Base-by-base conservation (phyloP, 2,797 vertebrate species). In the Chloroceryle inda region DNA sequence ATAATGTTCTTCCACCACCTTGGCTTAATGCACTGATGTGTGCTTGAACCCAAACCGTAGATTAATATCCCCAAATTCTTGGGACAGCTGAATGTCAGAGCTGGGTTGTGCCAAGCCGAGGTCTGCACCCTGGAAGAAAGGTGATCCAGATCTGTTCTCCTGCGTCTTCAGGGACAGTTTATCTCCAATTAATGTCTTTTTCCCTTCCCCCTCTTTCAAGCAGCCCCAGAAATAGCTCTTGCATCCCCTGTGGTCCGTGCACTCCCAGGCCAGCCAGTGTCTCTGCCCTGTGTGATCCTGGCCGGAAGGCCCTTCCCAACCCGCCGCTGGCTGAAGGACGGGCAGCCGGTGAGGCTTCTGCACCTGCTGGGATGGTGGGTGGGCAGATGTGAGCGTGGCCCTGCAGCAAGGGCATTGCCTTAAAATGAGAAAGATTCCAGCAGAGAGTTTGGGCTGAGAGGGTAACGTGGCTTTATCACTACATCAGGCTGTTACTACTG, bases 241-340 rank as follows among this genome's bases (percentile, higher is more conserved):
- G 94, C 98, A 13, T 91, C 98, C 27, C 95, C 98, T 0, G 56
- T 97, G 27, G 92, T 99, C 85, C 98, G 89, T 12, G 98, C 95
- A 3, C 96, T 98, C 40, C 93, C 97, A 27, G 98, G 99, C 53
- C 98, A 99, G 84, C 98, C 99, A 0, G 96, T 99, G 59, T 98
- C 98, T 2, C 97, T 99, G 93, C 98, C 99, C 19, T 99, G 99
- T 3, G 97, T 99, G 96, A 45, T 99, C 84, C 93, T 99, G 97
- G 98, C 98, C 1, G 99, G 99, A 62, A 98, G 97, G 78, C 99
- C 99, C 0, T 97, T 98, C 99, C 99, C 35, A 2, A 98, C 98
- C 19, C 98, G 99, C 80, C 98, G 84, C 94, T 99, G 99, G 99
- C 97, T 98, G 55, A 98, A 97, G 92, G 98, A 99, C 2, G 98